Evolutionary conservation across 2,797 vertebrate species (phyloP), one percentile per base, ranked within the genome.

Genomic region (Smutsia temminckii): DNA sequence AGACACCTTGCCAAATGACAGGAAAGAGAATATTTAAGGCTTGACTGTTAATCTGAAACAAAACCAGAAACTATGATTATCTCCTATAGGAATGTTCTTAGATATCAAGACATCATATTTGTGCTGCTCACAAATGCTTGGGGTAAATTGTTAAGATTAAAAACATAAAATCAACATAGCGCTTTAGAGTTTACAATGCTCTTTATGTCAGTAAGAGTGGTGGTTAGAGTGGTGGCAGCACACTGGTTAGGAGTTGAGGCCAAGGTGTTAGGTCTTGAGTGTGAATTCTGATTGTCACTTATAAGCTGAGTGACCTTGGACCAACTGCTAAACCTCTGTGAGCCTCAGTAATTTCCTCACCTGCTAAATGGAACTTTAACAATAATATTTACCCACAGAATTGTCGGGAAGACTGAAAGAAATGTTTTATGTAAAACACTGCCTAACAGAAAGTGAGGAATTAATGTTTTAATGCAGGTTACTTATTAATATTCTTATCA

Each of bases 1-100:
- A 63, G 99, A 99, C 51, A 99, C 99, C 99, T 99, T 98, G 96
- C 89, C 98, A 97, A 91, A 97, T 8, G 77, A 97, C 92, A 96
- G 97, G 96, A 98, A 94, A 98, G 96, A 97, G 69, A 84, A 97
- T 51, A 34, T 21, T n/a, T 83, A 64, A 87, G 42, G 5, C 11
- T 94, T 0, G 0, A 34, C 20, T 2, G 6, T 40, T 53, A 29
- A 78, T 75, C 59, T 78, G 78, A 71, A 79, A 75, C 53, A 66
- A 77, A 95, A 42, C 46, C 29, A 37, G 87, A 69, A 83, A 34
- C 81, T 88, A 0, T 12, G 18, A 64, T 59, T 32, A 27, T 74
- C 57, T 83, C 32, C 20, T 6, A 12, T 0, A 34, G 49, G 42
- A 21, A 49, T 3, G 20, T 53, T 42, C 53, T 32, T 40, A 42